Conservation (phyloP, 2,113 vertebrate species). For the Solea senegalensis region DNA sequence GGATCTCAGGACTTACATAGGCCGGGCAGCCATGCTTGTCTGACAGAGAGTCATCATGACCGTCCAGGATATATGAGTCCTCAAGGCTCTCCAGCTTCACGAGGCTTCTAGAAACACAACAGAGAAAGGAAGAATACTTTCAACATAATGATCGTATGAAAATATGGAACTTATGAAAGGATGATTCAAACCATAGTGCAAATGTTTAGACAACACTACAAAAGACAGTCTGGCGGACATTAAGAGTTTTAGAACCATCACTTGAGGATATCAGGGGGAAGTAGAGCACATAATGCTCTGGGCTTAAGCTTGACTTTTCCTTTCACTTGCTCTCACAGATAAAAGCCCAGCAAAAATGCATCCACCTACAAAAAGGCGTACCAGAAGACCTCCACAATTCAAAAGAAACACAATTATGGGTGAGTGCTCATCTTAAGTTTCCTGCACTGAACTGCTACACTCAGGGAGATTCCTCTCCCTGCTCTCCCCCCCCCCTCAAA, state of each 20-base stretch:
- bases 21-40: constrained; percentile 99
- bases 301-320: constrained; percentile 63
- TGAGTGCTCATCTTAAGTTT: constrained; percentile 36
- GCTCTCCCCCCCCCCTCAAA: background rate
- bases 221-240: constrained; percentile 34
- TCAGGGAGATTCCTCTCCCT: background rate
- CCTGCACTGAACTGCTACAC: constrained; percentile 9
- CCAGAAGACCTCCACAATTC: constrained; percentile 22
- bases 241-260: constrained; percentile 46
- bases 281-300: constrained; percentile 48
- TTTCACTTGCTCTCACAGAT: constrained; percentile 32
- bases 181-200: background rate
- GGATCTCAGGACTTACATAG: constrained; percentile 98
- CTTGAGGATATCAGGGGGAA: constrained; percentile 45
- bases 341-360: constrained; percentile 35
- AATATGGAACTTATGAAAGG: background rate
- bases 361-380: constrained; percentile 32
- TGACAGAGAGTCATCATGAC: constrained; percentile 93
- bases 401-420: constrained; percentile 45
- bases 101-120: constrained; percentile 82
- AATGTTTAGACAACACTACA: constrained; percentile 3
- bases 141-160: background rate
- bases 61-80: constrained; percentile 94
- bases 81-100: constrained; percentile 98
- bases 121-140: background rate